Conservation (phyloP, 2,888 invertebrate species). For the Drosophila planitibia region DNA sequence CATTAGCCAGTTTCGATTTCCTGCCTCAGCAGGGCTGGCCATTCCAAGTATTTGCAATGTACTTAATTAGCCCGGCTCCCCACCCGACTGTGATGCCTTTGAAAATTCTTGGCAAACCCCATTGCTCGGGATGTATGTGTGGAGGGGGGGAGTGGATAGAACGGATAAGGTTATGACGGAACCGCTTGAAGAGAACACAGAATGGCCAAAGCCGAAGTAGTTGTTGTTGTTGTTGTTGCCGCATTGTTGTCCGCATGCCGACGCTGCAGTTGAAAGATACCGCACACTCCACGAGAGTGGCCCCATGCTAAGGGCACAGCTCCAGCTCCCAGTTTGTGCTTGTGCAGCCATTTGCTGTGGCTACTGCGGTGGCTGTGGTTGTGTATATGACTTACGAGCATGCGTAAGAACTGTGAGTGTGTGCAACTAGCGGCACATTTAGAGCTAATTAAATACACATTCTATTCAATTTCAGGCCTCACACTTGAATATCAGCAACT, state of each 20-base stretch:
- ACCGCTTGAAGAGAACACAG: constrained; percentile 37
- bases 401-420: constrained; percentile 33
- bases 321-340: constrained; percentile 15
- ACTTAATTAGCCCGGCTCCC: constrained; percentile 61
- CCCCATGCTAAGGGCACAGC: constrained; percentile 37
- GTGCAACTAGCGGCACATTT: constrained; percentile 69
- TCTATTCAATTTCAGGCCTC: constrained; percentile 55
- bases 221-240: constrained; percentile 12
- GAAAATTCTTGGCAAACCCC: constrained; percentile 47
- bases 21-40: constrained; percentile 41
- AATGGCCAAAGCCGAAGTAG: constrained; percentile 30
- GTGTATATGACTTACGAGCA: constrained; percentile 10
- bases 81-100: constrained; percentile 26
- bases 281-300: constrained; percentile 61
- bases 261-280: constrained; percentile 76
- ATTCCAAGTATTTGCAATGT: constrained; percentile 72
- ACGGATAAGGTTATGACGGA: constrained; percentile 33
- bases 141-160: background rate
- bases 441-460: constrained; percentile 66
- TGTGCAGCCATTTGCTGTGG: constrained; percentile 27
- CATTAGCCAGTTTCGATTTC: constrained; percentile 70
- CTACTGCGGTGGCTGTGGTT: constrained; percentile 33
- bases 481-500: constrained; percentile 50
- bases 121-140: constrained; percentile 6
- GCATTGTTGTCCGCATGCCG: constrained; percentile 73